These are phyloP conservation scores for Papilio demoleus DNA, from an alignment of 2,888 invertebrate genomes.

Conservation along the genomic window DNA sequence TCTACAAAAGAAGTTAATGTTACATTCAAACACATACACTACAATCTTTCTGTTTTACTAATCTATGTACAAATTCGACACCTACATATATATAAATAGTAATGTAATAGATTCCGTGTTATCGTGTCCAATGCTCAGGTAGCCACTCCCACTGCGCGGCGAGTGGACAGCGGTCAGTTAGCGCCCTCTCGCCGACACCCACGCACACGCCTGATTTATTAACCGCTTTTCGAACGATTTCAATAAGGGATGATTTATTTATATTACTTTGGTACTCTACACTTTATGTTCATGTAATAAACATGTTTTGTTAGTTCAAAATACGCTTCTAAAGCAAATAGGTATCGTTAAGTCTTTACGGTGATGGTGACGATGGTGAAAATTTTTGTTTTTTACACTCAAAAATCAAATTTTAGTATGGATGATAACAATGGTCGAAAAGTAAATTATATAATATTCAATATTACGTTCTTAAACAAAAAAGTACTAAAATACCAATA, in stretches of 20 bases:
- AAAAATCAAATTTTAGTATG: no score
- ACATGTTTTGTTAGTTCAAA: neutral
- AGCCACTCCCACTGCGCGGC: conserved; percentile 71
- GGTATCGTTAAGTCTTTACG: no score
- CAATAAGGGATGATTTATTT: conserved; percentile 39
- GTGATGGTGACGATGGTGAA: no score
- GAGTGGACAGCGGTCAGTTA: conserved; percentile 81
- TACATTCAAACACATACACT: no score
- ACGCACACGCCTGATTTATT: conserved; percentile 55
- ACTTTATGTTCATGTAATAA: neutral
- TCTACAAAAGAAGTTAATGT: no score
- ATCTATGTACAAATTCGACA: conserved; percentile 45
- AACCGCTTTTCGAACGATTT: neutral
- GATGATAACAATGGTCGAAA: no score
- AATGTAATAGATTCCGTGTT: conserved; percentile 13
- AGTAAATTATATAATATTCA: no score
- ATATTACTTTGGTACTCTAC: neutral
- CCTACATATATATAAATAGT: neutral
- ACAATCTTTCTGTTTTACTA: no score
- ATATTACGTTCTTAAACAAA: no score
- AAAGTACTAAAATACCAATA: no score
- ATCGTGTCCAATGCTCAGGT: conserved; percentile 41
- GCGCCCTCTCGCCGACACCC: conserved; percentile 72
- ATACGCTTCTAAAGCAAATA: neutral
- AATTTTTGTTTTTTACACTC: no score